phyloP scores from a whole-genome alignment of 2,888 invertebrate genomes.

The Ectemnius continuus region DNA sequence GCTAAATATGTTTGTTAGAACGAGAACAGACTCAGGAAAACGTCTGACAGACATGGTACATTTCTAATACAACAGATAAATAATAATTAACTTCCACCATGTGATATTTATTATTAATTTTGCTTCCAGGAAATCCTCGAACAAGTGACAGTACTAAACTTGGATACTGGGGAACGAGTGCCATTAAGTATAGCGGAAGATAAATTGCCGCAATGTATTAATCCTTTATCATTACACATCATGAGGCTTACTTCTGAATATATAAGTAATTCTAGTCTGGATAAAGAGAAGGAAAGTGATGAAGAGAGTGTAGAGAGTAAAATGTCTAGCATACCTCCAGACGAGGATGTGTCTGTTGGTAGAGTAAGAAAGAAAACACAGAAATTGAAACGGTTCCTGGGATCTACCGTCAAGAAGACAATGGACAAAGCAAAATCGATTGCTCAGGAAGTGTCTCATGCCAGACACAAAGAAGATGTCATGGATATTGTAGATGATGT shows the following conservation, averaged over 20 bases:
- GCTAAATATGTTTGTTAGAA: slow-evolving; percentile 86
- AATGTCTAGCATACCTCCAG: slow-evolving; percentile 80
- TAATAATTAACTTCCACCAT: neutral
- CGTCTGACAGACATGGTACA: slow-evolving; percentile 89
- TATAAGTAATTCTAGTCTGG: slow-evolving; percentile 84
- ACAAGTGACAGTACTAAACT: slow-evolving; percentile 90
- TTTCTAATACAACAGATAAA: neutral
- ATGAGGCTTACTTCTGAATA: slow-evolving; percentile 86
- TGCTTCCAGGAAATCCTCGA: slow-evolving; percentile 89
- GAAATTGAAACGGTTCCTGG: slow-evolving; percentile 89
- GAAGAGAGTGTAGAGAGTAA: slow-evolving; percentile 87
- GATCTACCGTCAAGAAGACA: slow-evolving; percentile 93
- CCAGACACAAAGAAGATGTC: slow-evolving; percentile 91
- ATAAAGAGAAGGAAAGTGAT: slow-evolving; percentile 86
- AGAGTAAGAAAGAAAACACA: slow-evolving; percentile 79
- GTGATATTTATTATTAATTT: slow-evolving; percentile 8
- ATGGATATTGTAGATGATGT: slow-evolving; percentile 91
- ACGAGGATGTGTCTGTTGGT: slow-evolving; percentile 79
- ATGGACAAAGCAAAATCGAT: slow-evolving; percentile 94
- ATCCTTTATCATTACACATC: slow-evolving; percentile 96
- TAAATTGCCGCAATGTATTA: slow-evolving; percentile 93
- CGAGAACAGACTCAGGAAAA: slow-evolving; percentile 92
- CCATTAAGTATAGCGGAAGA: slow-evolving; percentile 97
- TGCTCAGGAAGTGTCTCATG: slow-evolving; percentile 92
- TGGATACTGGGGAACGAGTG: slow-evolving; percentile 93